These are phyloP conservation scores for Poeciliopsis prolifica DNA, from an alignment of 2,113 vertebrate species.

Conservation along the genomic window DNA sequence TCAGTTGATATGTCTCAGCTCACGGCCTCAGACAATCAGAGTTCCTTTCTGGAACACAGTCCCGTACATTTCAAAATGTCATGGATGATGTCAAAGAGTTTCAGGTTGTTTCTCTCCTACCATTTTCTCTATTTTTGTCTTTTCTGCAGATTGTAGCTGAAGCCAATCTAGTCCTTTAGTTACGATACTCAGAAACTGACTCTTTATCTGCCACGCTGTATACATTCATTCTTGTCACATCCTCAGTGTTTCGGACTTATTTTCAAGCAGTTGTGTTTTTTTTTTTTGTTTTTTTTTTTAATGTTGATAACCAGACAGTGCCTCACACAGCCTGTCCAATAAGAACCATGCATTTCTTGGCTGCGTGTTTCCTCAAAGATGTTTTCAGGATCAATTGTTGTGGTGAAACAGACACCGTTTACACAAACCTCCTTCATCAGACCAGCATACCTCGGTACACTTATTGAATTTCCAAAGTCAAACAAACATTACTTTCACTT, in stretches of 20 bases:
- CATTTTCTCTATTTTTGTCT: background rate
- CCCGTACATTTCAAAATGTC: constrained; percentile 3
- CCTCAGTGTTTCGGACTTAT: constrained; percentile 19
- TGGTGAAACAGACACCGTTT: constrained; percentile 33
- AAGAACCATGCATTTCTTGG: constrained; percentile 16
- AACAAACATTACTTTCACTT: constrained; percentile 63
- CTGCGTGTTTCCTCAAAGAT: constrained; percentile 8
- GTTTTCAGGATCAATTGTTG: constrained; percentile 25
- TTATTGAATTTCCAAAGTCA: constrained; percentile 63
- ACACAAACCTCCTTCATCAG: constrained; percentile 30
- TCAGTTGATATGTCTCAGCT: constrained; percentile 5
- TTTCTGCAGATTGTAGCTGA: background rate
- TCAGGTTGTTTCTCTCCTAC: background rate
- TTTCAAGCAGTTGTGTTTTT: background rate
- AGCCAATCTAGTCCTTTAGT: constrained; percentile 13
- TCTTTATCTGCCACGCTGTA: constrained; percentile 58
- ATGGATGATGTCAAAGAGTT: background rate
- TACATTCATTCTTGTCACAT: constrained; percentile 40
- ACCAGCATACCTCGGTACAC: constrained; percentile 39
- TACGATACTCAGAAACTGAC: constrained; percentile 8
- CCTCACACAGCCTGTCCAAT: constrained; percentile 28
- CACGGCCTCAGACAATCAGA: constrained; percentile 56
- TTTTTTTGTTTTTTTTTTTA: no score
- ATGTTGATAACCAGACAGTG: constrained; percentile 43
- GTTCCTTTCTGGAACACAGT: constrained; percentile 15